phyloP scores from a whole-genome alignment of 1,140 invertebrate genomes.

The Drosophila tristis region DNA sequence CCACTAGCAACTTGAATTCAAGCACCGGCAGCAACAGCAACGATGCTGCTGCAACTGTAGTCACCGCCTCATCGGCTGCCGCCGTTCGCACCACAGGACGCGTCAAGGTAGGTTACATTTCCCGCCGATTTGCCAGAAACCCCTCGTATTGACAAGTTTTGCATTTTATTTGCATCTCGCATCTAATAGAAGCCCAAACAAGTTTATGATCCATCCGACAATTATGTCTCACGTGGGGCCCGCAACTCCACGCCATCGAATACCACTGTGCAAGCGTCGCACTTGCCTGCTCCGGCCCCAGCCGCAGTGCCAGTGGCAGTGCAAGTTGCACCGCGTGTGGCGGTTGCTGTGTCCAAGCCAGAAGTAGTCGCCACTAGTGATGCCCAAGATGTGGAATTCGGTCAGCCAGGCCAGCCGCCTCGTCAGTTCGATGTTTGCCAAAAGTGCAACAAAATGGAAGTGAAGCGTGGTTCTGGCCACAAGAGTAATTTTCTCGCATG shows the following conservation, averaged over 20 bases:
- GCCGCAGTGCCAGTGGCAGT: background rate
- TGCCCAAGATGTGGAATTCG: background rate
- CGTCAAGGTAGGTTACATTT: constrained; percentile 60
- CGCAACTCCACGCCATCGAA: constrained; percentile 39
- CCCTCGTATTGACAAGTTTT: background rate
- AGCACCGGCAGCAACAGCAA: constrained; percentile 40
- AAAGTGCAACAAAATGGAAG: constrained; percentile 66
- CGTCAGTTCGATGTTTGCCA: constrained; percentile 51
- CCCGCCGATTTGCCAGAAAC: background rate
- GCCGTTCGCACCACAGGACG: constrained; percentile 76
- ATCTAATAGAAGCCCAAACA: constrained; percentile 85
- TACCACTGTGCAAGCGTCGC: constrained; percentile 2
- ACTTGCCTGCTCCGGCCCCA: background rate
- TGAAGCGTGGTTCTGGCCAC: constrained; percentile 63
- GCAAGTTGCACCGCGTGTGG: background rate
- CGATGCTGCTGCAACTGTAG: constrained; percentile 27
- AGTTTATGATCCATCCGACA: constrained; percentile 90
- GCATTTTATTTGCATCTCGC: background rate
- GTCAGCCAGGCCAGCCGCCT: constrained; percentile 13
- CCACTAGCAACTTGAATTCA: constrained; percentile 8
- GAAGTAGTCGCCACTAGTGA: background rate
- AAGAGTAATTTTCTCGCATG: constrained; percentile 68
- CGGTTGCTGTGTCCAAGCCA: background rate
- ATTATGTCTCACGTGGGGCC: constrained; percentile 86
- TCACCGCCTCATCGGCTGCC: background rate